phyloP scores from a whole-genome alignment of 2,797 vertebrate genomes.

The Telmatherina bonti region DNA sequence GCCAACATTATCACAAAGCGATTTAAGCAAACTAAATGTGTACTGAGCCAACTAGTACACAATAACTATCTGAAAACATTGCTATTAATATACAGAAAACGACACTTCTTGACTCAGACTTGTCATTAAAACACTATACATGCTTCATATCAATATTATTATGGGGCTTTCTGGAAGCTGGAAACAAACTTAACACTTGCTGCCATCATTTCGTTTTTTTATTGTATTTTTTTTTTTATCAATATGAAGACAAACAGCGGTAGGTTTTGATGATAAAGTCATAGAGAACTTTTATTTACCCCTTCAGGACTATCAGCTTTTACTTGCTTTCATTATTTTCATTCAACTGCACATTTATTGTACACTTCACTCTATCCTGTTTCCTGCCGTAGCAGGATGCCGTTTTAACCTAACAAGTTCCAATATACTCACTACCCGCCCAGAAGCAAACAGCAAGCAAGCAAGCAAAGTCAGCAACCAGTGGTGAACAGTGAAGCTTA shows the following conservation, averaged over 20 bases:
- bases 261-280: constrained; percentile 4
- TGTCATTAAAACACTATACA: constrained; percentile 19
- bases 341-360: background rate
- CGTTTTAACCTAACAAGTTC: constrained; percentile 3
- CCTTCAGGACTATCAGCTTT: background rate
- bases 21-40: background rate
- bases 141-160: constrained; percentile 1
- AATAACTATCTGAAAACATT: constrained; percentile 42
- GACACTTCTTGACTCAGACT: constrained; percentile 8
- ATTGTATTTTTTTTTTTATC: background rate
- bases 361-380: background rate
- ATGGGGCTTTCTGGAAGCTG: background rate
- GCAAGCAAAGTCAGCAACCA: background rate
- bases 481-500: background rate
- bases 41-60: background rate
- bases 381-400: background rate
- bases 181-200: constrained; percentile 5
- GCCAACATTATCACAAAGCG: background rate
- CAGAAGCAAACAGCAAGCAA: background rate
- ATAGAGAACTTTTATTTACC: background rate
- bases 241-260: background rate
- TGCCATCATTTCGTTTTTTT: background rate
- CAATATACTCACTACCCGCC: background rate
- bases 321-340: constrained; percentile 7
- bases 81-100: constrained; percentile 18